phyloP scores from a whole-genome alignment of 2,797 vertebrate species.

The Pteropus rufus region DNA sequence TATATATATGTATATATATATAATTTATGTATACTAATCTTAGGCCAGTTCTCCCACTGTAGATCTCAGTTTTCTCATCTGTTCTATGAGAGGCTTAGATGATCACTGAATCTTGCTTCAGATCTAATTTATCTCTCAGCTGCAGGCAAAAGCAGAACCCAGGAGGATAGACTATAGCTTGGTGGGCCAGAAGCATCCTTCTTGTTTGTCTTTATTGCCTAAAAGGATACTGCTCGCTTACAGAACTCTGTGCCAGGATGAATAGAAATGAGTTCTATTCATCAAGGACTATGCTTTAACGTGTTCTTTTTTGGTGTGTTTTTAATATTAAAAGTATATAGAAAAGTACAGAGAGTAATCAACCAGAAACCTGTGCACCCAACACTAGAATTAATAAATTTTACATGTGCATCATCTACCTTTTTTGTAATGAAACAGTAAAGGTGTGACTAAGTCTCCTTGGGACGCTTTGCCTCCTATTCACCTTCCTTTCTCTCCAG shows the following conservation, averaged over 20 bases:
- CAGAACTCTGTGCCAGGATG: neutral
- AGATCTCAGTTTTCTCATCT: neutral
- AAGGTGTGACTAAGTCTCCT: neutral
- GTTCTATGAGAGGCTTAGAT: neutral
- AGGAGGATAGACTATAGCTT: neutral
- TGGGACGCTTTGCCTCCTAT: neutral
- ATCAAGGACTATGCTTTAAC: neutral
- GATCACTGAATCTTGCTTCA: neutral
- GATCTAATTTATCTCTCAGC: neutral
- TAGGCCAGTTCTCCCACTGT: neutral
- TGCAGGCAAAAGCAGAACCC: neutral
- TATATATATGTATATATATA: too few species aligned
- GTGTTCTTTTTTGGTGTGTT: neutral
- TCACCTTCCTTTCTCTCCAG: neutral
- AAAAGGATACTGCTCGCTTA: neutral
- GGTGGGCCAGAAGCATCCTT: neutral
- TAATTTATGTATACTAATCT: too few species aligned
- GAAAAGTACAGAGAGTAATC: neutral
- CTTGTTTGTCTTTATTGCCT: neutral
- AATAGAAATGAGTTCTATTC: neutral
- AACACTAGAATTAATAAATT: neutral
- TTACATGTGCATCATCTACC: neutral
- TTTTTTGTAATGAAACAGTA: neutral
- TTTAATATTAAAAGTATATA: neutral
- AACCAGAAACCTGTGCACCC: neutral